Base-by-base conservation (phyloP, 2,888 invertebrate species). In the Odontothrips loti region DNA sequence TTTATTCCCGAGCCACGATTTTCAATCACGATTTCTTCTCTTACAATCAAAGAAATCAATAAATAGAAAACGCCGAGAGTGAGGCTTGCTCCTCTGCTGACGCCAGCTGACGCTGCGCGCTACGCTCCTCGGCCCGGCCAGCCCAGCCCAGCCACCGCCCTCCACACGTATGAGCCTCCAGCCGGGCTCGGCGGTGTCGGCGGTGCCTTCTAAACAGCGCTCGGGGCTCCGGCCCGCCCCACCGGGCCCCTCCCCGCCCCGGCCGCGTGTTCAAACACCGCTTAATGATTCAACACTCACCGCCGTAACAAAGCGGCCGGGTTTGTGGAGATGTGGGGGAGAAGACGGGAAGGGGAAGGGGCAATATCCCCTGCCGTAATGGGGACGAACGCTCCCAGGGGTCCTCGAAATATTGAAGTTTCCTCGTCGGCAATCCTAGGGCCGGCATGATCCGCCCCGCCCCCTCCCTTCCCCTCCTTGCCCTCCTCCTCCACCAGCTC, bases 361-460 rank as follows among this genome's bases (percentile, higher is more conserved):
- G 58, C 58, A 58, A 58, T 20, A 58, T 20, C 58, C 58, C 58
- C 15, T 0, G 51, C 34, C 34, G 58, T 58, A 58, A 58, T 58
- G 17, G 58, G 58, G 58, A 58, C 58, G 58, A 58, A 58, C 58
- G 58, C 20, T 58, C 58, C 58, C 58, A 58, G 58, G 20, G 58
- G 58, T 58, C 11, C 58, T 58, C 58, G 58, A 58, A 58, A 58
- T 58, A 58, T 58, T 58, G 58, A 58, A 58, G 58, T 58, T 58
- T 58, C 58, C 58, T 58, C 58, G 58, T 58, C 58, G 58, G 58
- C 58, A 58, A 58, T 58, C 20, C 58, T 15, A 58, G 20, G 20
- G 58, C 58, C 15, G 58, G 34, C 34, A 43, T 43, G 34, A 58
- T 20, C 15, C 58, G 20, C 51, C 6, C 51, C 51, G 20, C 51